Percentiles rank a stretch among this genome's conserved stretches.
phyloP scores from a whole-genome alignment of 1,140 invertebrate genomes.

The Yoshiicerus persimilis region DNA sequence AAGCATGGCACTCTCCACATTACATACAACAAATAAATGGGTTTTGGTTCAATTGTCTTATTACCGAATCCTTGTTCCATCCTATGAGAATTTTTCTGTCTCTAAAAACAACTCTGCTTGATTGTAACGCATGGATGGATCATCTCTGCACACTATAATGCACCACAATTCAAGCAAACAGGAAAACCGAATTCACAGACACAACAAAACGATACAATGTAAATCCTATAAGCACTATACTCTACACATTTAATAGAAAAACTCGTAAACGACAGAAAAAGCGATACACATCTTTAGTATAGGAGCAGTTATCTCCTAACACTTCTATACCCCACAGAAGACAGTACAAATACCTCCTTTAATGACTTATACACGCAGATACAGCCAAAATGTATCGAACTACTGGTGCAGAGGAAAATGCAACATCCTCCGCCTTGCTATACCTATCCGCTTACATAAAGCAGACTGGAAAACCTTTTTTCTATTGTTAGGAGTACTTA shows the following conservation, averaged over 20 bases:
- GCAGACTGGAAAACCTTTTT: neutral
- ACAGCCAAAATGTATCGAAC: neutral
- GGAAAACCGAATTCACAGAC: neutral
- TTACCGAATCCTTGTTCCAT: neutral
- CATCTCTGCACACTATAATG: neutral
- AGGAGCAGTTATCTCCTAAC: neutral
- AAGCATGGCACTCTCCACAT: neutral
- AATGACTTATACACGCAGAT: neutral
- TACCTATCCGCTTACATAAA: too few species aligned
- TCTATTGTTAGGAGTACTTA: neutral
- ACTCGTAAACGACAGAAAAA: neutral
- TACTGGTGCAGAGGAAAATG: too few species aligned
- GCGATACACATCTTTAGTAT: neutral
- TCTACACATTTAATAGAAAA: neutral
- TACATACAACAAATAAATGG: neutral
- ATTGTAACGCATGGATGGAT: neutral
- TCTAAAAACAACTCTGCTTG: neutral
- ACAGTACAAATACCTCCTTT: neutral
- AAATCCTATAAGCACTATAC: neutral
- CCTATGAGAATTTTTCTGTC: neutral
- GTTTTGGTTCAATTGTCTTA: conserved; percentile 10
- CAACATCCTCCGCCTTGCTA: too few species aligned
- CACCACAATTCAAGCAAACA: neutral
- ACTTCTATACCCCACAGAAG: neutral
- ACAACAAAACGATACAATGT: neutral